A percentile compares a stretch with the other conserved stretches of the same genome.
Evolutionary conservation across 2,797 vertebrate genomes (phyloP).

Genomic region (Paguma larvata): DNA sequence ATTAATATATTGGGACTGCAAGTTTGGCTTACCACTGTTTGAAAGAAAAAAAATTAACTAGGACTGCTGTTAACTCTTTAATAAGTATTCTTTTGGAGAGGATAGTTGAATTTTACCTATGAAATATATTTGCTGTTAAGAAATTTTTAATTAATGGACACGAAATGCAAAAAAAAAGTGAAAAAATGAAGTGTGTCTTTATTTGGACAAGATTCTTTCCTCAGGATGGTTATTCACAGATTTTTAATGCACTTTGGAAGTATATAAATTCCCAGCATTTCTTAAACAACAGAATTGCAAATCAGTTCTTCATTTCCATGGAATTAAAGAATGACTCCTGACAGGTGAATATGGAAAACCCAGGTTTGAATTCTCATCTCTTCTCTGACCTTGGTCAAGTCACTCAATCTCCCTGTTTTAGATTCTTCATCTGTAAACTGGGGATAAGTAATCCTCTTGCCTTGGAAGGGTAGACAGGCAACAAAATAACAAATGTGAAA

Average conservation of each 20-base stretch:
- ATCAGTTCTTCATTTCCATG: neutral
- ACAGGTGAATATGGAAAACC: neutral
- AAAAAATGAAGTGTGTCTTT: neutral
- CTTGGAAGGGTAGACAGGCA: neutral
- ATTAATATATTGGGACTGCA: neutral
- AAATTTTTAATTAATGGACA: neutral
- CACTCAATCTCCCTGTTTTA: neutral
- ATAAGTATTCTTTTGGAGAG: neutral
- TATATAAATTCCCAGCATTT: neutral
- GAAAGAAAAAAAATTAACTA: neutral
- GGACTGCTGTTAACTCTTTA: neutral
- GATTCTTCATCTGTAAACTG: neutral
- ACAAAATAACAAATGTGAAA: neutral
- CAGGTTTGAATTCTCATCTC: neutral
- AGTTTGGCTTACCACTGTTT: neutral
- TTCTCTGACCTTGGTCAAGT: neutral
- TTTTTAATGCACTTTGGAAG: neutral
- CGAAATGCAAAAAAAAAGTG: neutral
- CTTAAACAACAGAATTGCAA: neutral
- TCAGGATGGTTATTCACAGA: neutral
- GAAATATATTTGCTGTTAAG: neutral
- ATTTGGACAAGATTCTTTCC: neutral
- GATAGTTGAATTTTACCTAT: neutral
- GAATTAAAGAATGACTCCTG: neutral
- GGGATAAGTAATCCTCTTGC: neutral